Base-by-base conservation (phyloP, 2,113 vertebrate genomes). In the Suricata suricatta region DNA sequence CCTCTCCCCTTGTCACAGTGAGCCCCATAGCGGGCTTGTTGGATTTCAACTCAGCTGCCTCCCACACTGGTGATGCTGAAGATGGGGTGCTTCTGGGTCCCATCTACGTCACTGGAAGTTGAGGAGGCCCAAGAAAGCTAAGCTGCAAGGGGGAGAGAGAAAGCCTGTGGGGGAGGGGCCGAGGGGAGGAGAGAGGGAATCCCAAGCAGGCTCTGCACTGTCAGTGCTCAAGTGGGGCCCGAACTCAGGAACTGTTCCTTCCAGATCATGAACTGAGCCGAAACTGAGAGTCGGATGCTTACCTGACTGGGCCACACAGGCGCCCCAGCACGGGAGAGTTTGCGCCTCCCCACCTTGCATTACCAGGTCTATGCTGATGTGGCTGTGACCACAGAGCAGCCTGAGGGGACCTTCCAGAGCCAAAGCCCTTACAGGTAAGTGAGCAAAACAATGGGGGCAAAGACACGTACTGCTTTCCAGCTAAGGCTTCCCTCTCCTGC, bases 401-500 rank as follows among this genome's bases (percentile, higher is more conserved):
- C 88, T 52, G 60, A 12, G 74, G 50, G 47, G 1, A 1, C 0
- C 31, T 64, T 13, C 31, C 35, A 17, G 15, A 35, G n/a, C 33
- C 69, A 44, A 29, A 81, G 17, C 31, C 35, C 35, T 10, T 7
- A 7, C 7, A 12, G 3, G 7, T 5, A 23, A 82, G 17, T 4
- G 35, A 17, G 64, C 33, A 64, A 63, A 68, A 29, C 2, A 1
- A 38, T 0, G 10, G 79, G 7, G 17, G 21, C 66, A 23, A 19
- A 31, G 5, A 21, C 25, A 11, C 2, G 0, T 7, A 1, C 10
- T 1, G 27, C 79, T 17, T 35, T 5, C 4, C 2, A 25, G 31
- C 63, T 17, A 41, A 88, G n/a, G 17, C 41, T 80, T 38, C 41
- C 66, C 13, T 71, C 11, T n/a, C 41, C 29, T 54, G 7, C 23